Evolutionary conservation across 2,888 invertebrate genomes (phyloP).

Genomic region (Fragum sueziense): DNA sequence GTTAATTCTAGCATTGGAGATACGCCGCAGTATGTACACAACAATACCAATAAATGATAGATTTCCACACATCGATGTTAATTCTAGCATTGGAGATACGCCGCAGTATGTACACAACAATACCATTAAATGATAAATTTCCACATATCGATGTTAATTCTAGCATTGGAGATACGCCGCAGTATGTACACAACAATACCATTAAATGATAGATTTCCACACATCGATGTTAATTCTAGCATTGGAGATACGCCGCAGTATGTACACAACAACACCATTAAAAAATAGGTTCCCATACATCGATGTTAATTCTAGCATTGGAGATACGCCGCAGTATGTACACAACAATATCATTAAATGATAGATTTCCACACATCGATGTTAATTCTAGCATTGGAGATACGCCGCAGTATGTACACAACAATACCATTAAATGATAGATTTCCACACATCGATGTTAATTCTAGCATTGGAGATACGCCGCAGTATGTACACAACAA

Average conservation of each 20-base stretch:
- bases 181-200: background rate
- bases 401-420: too few relatives aligned
- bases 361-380: too few relatives aligned
- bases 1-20: background rate
- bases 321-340: too few relatives aligned
- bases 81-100: background rate
- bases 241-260: background rate
- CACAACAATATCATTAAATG: too few relatives aligned
- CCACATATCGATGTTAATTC: background rate
- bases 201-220: background rate
- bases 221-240: background rate
- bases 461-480: too few relatives aligned
- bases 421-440: too few relatives aligned
- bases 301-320: too few relatives aligned
- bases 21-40: background rate
- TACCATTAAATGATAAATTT: background rate
- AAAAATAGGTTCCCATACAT: too few relatives aligned
- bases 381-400: too few relatives aligned
- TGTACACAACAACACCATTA: too few relatives aligned
- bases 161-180: background rate
- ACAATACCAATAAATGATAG: background rate
- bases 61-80: background rate
- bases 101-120: background rate
- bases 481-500: too few relatives aligned
- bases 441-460: too few relatives aligned